Evolutionary conservation across 2,888 invertebrate genomes (phyloP), one percentile per base, ranked within the genome.

Genomic region (Eristalis tenax): DNA sequence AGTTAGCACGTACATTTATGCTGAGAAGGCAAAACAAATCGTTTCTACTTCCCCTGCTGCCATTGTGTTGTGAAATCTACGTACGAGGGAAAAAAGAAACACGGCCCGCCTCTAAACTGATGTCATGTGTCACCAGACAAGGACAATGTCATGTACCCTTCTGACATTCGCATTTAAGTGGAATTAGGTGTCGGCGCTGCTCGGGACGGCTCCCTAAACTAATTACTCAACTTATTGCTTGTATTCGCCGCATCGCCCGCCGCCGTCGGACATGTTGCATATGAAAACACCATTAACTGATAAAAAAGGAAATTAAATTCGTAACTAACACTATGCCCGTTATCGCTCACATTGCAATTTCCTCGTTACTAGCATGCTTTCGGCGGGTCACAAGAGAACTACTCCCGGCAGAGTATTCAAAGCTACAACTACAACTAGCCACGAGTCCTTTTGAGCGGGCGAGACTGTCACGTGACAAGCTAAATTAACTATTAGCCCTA

Each of bases 211-310:
- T 15, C 59, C 59, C 23, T 59, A 59, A 59, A 59, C 59, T 59
- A 56, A 32, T 56, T 69, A 69, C 69, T 35, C 69, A 18, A 56
- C 28, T 69, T 18, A 26, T 56, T 69, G 56, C 69, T 18, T 69
- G 69, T 69, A 26, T 43, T 23, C 2, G 18, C 38, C 23, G 18
- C 66, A 11, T 3, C 23, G 18, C 18, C 43, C 5, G 15, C 57
- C 13, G 57, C 23, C 57, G 22, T 4, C 57, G 11, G 11, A 32
- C 32, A 38, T 38, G 65, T 40, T 66, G 23, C 26, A 43, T 66
- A 66, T 22, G 40, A 43, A 40, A 66, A 66, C 66, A 22, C 66
- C 40, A 66, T 66, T 66, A 66, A 38, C 66, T 66, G 66, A 66
- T 66, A 66, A 66, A 23, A 26, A 40, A 66, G 32, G 22, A 23